Conservation (phyloP, 1,140 invertebrate genomes). For the Fopius arisanus region DNA sequence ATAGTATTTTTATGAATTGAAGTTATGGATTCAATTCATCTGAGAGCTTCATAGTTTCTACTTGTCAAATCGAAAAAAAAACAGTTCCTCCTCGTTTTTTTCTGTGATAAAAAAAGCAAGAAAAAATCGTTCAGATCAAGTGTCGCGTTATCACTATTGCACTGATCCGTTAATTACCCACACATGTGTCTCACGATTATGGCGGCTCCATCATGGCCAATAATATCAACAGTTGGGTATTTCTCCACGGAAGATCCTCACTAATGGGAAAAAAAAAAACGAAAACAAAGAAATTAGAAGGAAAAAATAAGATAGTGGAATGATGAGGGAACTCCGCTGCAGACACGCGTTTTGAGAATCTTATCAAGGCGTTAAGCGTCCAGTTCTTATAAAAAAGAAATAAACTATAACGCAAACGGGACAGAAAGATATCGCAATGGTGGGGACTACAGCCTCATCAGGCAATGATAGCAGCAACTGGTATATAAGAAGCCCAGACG, state of each 20-base stretch:
- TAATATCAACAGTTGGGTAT: not conserved
- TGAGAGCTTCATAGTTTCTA: too few relatives aligned
- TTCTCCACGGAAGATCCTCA: not conserved
- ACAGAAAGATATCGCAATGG: not conserved
- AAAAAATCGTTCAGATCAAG: slow-evolving; percentile 9
- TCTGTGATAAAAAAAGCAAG: not conserved
- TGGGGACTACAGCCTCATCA: not conserved
- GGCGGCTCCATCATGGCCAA: not conserved
- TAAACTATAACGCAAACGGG: not conserved
- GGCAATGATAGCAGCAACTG: not conserved
- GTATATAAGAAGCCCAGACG: slow-evolving; percentile 7
- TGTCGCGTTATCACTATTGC: slow-evolving; percentile 12
- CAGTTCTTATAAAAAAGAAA: not conserved
- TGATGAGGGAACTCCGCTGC: not conserved
- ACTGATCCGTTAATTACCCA: slow-evolving; percentile 4
- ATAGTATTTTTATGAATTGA: too few relatives aligned
- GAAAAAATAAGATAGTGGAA: not conserved
- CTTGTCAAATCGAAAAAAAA: not conserved
- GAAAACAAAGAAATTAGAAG: not conserved
- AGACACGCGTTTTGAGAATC: not conserved
- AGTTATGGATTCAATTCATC: too few relatives aligned
- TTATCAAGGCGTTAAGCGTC: not conserved
- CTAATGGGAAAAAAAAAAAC: not conserved
- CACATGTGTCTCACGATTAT: not conserved
- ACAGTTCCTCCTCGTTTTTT: not conserved